phyloP scores from a whole-genome alignment of 2,797 vertebrate genomes.

The Sebastiscus tertius region DNA sequence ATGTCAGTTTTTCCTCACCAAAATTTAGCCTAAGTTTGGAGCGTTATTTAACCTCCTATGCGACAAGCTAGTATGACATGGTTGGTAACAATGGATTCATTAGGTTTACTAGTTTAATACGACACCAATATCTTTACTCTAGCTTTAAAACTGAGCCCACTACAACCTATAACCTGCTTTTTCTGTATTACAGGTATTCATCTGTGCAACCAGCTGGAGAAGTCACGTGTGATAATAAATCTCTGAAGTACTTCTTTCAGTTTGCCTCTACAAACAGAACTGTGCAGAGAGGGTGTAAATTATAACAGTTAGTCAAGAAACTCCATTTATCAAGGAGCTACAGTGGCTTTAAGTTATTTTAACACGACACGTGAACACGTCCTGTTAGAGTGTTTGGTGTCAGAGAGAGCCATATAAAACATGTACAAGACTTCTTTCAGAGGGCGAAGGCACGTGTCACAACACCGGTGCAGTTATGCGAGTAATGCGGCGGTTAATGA shows the following conservation, averaged over 20 bases:
- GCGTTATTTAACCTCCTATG: too few relatives aligned
- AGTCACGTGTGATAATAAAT: background rate
- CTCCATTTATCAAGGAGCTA: constrained; percentile 3
- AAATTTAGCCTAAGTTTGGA: too few relatives aligned
- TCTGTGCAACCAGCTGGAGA: background rate
- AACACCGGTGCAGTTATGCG: constrained; percentile 23
- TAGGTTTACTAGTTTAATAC: too few relatives aligned
- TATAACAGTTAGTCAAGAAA: constrained; percentile 6
- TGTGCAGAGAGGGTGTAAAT: background rate
- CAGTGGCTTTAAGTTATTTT: constrained; percentile 2
- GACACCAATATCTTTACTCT: too few relatives aligned
- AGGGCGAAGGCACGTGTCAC: constrained; percentile 8
- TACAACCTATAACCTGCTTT: background rate
- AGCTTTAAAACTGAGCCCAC: too few relatives aligned
- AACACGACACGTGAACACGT: constrained; percentile 11
- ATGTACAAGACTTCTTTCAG: constrained; percentile 42
- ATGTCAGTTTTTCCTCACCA: too few relatives aligned
- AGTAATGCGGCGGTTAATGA: constrained; percentile 43
- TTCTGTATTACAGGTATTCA: background rate
- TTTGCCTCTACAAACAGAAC: background rate
- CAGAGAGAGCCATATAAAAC: constrained; percentile 21
- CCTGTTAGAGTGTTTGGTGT: constrained; percentile 1
- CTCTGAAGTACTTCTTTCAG: background rate
- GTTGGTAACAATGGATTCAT: too few relatives aligned
- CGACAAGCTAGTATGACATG: too few relatives aligned